A percentile compares a stretch with the other conserved stretches of the same genome.
These are phyloP conservation scores for Phrynosoma blainvillii DNA, from an alignment of 2,113 vertebrate species.

Conservation along the genomic window DNA sequence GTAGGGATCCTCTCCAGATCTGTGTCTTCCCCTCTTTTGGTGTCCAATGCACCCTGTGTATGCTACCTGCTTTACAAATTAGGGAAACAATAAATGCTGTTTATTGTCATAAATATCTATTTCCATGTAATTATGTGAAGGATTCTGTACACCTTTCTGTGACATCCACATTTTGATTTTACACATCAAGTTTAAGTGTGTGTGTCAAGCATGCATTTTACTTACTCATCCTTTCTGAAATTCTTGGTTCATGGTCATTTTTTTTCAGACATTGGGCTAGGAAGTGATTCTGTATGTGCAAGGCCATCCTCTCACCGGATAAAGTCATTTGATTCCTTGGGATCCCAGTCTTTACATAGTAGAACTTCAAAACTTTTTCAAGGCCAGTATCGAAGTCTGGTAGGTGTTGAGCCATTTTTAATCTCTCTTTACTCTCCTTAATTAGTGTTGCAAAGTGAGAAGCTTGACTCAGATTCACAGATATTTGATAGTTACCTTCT, in stretches of 20 bases:
- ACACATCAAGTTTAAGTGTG: neutral
- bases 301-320: conserved; percentile 92
- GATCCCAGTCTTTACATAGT: conserved; percentile 87
- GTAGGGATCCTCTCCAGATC: neutral
- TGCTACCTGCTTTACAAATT: neutral
- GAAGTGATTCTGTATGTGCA: conserved; percentile 93
- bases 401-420: conserved; percentile 73
- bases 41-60: neutral
- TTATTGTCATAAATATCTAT: neutral
- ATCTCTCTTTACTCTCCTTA: neutral
- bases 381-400: conserved; percentile 97
- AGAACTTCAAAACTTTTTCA: conserved; percentile 94
- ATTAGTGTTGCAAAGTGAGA: neutral
- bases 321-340: conserved; percentile 95
- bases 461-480: neutral
- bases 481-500: conserved; percentile 14
- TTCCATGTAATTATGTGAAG: neutral
- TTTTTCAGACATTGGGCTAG: conserved; percentile 91
- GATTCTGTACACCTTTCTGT: neutral
- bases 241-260: conserved; percentile 7
- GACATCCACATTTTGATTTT: neutral
- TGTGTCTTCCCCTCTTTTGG: neutral
- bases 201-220: neutral
- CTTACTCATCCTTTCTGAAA: neutral
- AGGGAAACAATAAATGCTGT: neutral